Conservation (phyloP, 2,797 vertebrate genomes). For the Galaxias olidus region DNA sequence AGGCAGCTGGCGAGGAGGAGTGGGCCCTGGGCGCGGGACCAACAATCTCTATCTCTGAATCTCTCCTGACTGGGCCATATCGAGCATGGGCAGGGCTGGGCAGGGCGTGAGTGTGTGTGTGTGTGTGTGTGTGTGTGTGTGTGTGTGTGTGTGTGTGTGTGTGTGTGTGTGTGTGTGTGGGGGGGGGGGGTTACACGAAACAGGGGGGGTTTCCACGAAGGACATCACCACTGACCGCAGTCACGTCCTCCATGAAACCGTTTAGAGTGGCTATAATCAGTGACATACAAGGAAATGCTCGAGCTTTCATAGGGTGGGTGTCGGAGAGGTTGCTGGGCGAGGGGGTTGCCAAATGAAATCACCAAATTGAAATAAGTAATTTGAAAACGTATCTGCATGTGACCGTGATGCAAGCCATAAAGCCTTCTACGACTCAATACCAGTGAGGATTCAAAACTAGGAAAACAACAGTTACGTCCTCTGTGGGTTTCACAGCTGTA, state of each 20-base stretch:
- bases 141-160: no score
- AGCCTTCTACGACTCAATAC: no score
- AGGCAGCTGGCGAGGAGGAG: constrained; percentile 60
- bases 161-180: no score
- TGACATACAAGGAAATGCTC: constrained; percentile 68
- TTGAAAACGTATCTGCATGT: no score
- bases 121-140: no score
- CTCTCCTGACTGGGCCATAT: constrained; percentile 52
- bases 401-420: no score
- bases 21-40: constrained; percentile 25
- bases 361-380: no score
- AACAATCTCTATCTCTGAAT: constrained; percentile 65
- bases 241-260: constrained; percentile 54
- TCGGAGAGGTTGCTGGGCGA: constrained; percentile 25
- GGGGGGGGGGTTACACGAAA: constrained; percentile 4
- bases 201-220: constrained; percentile 72
- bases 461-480: no score
- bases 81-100: constrained; percentile 22
- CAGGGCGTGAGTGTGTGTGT: no score
- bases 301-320: constrained; percentile 15
- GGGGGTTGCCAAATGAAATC: no score
- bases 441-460: no score
- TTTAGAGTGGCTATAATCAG: constrained; percentile 25
- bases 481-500: no score
- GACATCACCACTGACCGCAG: constrained; percentile 51